phyloP scores from a whole-genome alignment of 2,888 invertebrate species.

The Drosophila neonasuta region DNA sequence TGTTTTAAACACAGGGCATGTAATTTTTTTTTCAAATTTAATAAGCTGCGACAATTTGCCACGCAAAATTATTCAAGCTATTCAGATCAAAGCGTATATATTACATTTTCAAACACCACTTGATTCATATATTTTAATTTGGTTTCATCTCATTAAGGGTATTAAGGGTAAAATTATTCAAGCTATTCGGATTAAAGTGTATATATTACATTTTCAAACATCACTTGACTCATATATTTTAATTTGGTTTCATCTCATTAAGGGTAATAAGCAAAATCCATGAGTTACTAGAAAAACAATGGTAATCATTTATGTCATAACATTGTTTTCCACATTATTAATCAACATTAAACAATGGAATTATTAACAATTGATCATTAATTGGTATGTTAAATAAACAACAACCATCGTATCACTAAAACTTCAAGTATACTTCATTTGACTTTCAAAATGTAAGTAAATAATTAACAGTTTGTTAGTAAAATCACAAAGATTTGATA shows the following conservation, averaged over 20 bases:
- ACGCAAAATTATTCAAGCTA: background rate
- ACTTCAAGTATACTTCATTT: background rate
- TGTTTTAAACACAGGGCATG: no score
- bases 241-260: background rate
- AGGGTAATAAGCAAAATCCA: background rate
- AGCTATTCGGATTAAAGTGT: background rate
- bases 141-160: background rate
- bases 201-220: background rate
- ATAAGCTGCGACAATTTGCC: constrained; percentile 2
- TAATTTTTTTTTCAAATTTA: background rate
- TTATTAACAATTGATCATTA: background rate
- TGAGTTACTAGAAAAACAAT: background rate
- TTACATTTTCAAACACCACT: background rate
- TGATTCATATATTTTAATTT: background rate
- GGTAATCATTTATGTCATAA: background rate
- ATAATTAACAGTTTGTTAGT: background rate
- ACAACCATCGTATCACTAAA: background rate
- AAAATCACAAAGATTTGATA: background rate
- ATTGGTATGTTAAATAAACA: background rate
- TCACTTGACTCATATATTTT: background rate
- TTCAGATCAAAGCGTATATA: background rate
- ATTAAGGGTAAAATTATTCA: background rate
- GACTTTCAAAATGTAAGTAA: background rate
- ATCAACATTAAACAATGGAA: background rate
- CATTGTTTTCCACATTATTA: background rate